Base-by-base conservation (phyloP, 2,797 vertebrate species). In the Siniperca scherzeri region DNA sequence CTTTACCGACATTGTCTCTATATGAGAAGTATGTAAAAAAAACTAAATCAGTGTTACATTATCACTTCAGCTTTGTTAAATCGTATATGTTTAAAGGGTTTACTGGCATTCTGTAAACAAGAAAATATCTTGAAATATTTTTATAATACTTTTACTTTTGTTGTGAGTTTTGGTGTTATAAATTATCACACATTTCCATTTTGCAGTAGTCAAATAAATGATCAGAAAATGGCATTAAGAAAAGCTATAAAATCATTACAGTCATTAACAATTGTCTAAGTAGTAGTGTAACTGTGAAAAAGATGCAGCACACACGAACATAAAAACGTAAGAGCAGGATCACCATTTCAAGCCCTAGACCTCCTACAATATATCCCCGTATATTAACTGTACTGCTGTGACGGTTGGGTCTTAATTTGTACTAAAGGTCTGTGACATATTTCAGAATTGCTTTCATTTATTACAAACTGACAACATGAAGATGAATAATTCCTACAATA, bases 1-100 rank as follows among this genome's bases (percentile, higher is more conserved):
- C 48, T 11, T 27, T 25, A 44, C n/a, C 7, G 10, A 50, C 1
- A 7, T 30, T 42, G 36, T 22, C 0, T 52, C 17, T 6, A 12
- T 42, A 17, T 21, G 1, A 48, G 1, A 44, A 46, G 16, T n/a
- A 17, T 61, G 1, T 5, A 17, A 3, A 70, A 70, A 16, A 46
- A 44, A 44, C 13, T 3, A 13, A 44, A 36, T 9, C 71, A 75
- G 78, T 82, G 53, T 80, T 89, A 77, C 5, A 38, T 40, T 19
- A 44, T 71, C 40, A 25, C 12, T 19, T 22, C 0, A 46, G 11
- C 22, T 21, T 72, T 68, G 30, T 74, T 52, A 30, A 27, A 70
- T 38, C 5, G 27, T 11, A n/a, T 36, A 52, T 55, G 42, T 74
- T 71, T 55, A 40, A 52, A 77, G 16, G 14, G 25, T 78, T 74